Evolutionary conservation across 2,113 vertebrate species (phyloP).

Genomic region (Holacanthus passer): DNA sequence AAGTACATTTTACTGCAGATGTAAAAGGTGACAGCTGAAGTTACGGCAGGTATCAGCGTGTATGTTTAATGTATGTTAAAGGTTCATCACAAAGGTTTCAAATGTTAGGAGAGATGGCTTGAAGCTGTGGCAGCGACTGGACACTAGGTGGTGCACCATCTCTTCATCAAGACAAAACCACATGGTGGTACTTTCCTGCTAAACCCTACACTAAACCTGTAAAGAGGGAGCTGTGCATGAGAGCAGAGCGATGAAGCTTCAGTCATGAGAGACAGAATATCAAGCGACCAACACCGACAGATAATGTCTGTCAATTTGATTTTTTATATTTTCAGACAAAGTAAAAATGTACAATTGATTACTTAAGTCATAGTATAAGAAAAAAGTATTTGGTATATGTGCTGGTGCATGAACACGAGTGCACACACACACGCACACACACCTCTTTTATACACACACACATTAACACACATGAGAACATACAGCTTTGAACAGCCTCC

Average conservation of each 20-base stretch:
- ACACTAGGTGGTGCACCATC: conserved; percentile 86
- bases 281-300: neutral
- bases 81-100: conserved; percentile 5
- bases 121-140: conserved; percentile 52
- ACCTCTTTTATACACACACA: neutral
- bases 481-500: conserved; percentile 6
- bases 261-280: conserved; percentile 9
- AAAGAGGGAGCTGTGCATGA: conserved; percentile 1
- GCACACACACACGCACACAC: neutral
- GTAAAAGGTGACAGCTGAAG: neutral
- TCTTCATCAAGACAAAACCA: conserved; percentile 69
- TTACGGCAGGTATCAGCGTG: neutral
- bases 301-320: conserved; percentile 11
- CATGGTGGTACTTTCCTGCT: conserved; percentile 13
- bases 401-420: neutral
- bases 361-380: neutral
- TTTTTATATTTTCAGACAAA: neutral
- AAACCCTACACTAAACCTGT: conserved; percentile 33
- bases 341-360: neutral
- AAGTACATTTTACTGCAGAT: neutral
- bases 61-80: conserved; percentile 15
- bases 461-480: conserved; percentile 5
- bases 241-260: conserved; percentile 31
- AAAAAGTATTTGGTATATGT: neutral
- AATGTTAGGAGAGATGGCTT: neutral